Evolutionary conservation across 2,888 invertebrate genomes (phyloP), one percentile per base, ranked within the genome.

Genomic region (Nomada hirtipes): DNA sequence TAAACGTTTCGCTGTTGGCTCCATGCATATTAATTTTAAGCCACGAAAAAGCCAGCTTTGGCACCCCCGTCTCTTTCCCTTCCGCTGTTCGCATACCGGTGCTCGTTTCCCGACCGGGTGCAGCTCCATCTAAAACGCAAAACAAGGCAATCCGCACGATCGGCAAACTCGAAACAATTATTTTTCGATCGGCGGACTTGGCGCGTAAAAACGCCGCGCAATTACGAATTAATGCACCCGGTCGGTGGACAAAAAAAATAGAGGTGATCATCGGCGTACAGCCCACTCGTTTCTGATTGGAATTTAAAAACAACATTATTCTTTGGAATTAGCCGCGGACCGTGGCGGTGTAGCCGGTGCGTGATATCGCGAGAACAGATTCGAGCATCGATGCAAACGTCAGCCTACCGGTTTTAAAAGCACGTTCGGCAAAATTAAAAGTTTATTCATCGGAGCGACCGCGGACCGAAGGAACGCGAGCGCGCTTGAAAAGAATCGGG

Each of bases 1-100:
- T 92, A 93, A 93, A 93, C 93, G 92, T 91, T 92, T 91, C 89
- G 88, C 90, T 88, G 90, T 89, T 90, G 87, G 89, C 85, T 90
- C 91, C 92, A 93, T 93, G 93, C 93, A 93, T 93, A 93, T 93
- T 93, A 93, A 93, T 93, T 93, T 92, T 92, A 92, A 93, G 92
- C 93, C 91, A 87, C 90, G 90, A 92, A 92, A 93, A 93, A 92
- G 89, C 91, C 89, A 91, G 89, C 87, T 83, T 86, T 59, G 67
- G 70, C 65, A n/a, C 36, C 20, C 20, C 79, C 42, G 44, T 20
- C 61, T 11, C 65, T 52, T 53, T 67, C 65, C 47, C 64, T 53
- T 26, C 11, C 74, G 15, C 36, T n/a, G 60, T 26, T 29, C 63
- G 26, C 42, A 3, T 11, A 20, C 18, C 20, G 61, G 7, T n/a